Evolutionary conservation across 2,797 vertebrate genomes (phyloP).

Genomic region (Lophotriccus pileatus): DNA sequence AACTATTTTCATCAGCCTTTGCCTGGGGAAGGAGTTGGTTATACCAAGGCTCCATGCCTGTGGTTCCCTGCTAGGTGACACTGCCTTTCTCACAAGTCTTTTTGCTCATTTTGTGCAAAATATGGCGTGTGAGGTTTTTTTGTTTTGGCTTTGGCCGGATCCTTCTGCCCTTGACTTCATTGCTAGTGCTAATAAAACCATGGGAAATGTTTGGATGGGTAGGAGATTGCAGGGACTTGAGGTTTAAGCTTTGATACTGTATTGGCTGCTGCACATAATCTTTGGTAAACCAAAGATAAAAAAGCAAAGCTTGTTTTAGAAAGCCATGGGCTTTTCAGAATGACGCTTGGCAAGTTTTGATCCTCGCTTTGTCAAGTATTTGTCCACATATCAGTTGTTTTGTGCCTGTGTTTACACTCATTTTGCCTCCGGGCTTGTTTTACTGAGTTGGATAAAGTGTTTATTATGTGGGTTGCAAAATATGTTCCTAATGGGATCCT

Average conservation of each 20-base stretch:
- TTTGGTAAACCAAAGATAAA: constrained; percentile 47
- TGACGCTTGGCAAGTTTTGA: constrained; percentile 29
- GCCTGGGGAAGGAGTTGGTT: background rate
- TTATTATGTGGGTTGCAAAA: constrained; percentile 70
- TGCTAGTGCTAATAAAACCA: constrained; percentile 37
- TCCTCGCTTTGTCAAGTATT: constrained; percentile 38
- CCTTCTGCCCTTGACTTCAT: constrained; percentile 9
- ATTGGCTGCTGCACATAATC: constrained; percentile 32
- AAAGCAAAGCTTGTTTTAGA: constrained; percentile 53
- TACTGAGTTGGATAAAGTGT: constrained; percentile 55
- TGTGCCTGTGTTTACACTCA: constrained; percentile 59
- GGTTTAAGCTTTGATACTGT: constrained; percentile 44
- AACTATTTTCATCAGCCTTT: background rate
- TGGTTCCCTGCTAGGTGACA: background rate
- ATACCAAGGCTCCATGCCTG: background rate
- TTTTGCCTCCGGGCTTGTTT: constrained; percentile 51
- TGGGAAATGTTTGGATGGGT: constrained; percentile 38
- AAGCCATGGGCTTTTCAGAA: constrained; percentile 37
- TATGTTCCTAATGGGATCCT: constrained; percentile 57
- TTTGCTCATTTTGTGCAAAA: background rate
- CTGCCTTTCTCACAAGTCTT: background rate
- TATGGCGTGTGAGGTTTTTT: background rate
- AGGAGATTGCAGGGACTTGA: constrained; percentile 43
- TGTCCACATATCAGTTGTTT: constrained; percentile 34
- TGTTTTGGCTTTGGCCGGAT: background rate